Base-by-base conservation (phyloP, 2,797 vertebrate species). In the Valencia hispanica region DNA sequence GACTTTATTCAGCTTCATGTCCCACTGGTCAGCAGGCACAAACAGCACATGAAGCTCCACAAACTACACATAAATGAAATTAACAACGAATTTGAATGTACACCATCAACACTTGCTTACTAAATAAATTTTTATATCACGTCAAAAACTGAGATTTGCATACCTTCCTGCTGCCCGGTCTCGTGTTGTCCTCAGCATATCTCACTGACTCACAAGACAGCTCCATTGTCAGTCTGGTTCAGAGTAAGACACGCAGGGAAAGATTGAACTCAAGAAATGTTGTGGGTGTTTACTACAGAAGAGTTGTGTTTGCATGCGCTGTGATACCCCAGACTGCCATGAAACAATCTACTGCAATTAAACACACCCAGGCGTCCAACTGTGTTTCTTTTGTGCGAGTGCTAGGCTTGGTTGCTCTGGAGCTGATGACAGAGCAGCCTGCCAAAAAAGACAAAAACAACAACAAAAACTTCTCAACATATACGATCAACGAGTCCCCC, bases 31-130 rank as follows among this genome's bases (percentile, higher is more conserved):
- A 82, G 96, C 95, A 59, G 97, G 97, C 79, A 98, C 97, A 91
- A 91, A 96, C 88, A 98, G 95, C 79, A 97, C 96, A 92, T 97
- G 97, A 75, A 99, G 96, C 86, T 98, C 97, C 93, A 99, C 87
- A 79, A 96, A 92, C 97, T 99, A 86, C 70, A 80, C 55, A 83
- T 43, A 39, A 78, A 14, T 66, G 1, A 53, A 47, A 73, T 4
- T 22, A 17, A 8, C 2, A 68, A 0, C 1, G 30, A 4, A 1
- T 45, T 32, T 76, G 0, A 69, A 4, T 4, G 9, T 27, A 18
- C 17, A 45, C 32, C 22, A 43, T 30, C 11, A 14, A 45, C 4
- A 20, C 12, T 20, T 41, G 50, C 39, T 20, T 72, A 4, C 15
- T 51, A 12, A 70, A 34, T 10, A 27, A 25, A n/a, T 18, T 55